phyloP scores from a whole-genome alignment of 1,140 invertebrate species.

The Lasioglossum baleicum region DNA sequence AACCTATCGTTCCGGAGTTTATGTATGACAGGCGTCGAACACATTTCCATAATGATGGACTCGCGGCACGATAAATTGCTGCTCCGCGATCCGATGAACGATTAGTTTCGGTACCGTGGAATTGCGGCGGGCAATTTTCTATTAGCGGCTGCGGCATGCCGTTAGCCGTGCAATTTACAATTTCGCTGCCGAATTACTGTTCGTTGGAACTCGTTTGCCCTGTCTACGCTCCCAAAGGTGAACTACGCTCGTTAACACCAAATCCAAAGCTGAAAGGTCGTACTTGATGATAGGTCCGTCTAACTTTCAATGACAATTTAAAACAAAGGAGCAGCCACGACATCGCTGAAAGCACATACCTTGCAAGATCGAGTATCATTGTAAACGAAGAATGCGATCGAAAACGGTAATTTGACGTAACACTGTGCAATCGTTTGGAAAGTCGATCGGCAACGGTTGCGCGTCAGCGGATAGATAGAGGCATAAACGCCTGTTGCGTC shows the following conservation, averaged over 20 bases:
- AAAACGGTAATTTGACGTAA: too few species aligned
- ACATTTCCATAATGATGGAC: constrained; percentile 30
- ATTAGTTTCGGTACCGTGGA: background rate
- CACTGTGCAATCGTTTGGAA: background rate
- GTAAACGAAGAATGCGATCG: too few species aligned
- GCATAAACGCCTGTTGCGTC: constrained; percentile 32
- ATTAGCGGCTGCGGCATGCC: background rate
- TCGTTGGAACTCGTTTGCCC: too few species aligned
- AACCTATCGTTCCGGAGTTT: background rate
- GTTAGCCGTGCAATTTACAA: background rate
- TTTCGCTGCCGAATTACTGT: background rate
- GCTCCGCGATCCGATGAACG: background rate
- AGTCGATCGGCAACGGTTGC: background rate
- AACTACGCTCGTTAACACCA: too few species aligned
- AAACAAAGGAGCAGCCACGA: too few species aligned
- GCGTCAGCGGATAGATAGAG: background rate
- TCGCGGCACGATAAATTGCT: background rate
- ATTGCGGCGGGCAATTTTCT: background rate
- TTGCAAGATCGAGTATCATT: too few species aligned
- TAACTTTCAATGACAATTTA: too few species aligned
- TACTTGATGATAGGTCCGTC: too few species aligned
- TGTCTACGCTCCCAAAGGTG: too few species aligned
- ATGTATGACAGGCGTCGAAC: background rate
- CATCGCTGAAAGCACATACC: too few species aligned
- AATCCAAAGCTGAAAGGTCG: too few species aligned